Percentiles rank a stretch among this genome's conserved stretches.
These are phyloP conservation scores for Cyphomyrus plagiostoma DNA, from an alignment of 2,113 vertebrate genomes.

Conservation along the genomic window DNA sequence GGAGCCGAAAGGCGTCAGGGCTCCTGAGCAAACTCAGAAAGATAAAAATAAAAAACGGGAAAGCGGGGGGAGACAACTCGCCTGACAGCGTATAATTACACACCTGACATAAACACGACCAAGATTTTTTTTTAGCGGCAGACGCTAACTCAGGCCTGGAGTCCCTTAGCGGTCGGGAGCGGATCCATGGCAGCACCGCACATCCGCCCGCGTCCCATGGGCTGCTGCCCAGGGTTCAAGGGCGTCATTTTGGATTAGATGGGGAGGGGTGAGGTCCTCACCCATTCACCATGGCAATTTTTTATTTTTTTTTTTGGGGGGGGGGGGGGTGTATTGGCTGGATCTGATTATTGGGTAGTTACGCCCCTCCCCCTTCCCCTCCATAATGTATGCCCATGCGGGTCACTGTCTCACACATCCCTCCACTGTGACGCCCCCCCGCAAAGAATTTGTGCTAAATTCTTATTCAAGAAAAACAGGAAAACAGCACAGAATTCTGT, in stretches of 20 bases:
- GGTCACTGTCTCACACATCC: background rate
- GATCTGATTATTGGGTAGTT: background rate
- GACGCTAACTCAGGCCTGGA: background rate
- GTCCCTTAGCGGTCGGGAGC: background rate
- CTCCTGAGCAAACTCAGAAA: background rate
- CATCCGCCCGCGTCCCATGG: background rate
- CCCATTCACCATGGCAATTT: background rate
- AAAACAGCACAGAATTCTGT: background rate
- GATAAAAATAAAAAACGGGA: background rate
- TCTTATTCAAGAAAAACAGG: background rate
- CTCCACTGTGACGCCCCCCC: background rate
- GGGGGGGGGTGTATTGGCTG: background rate
- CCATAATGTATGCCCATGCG: background rate
- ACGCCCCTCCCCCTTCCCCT: background rate
- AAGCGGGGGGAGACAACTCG: background rate
- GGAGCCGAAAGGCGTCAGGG: background rate
- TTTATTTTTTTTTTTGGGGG: too few relatives aligned
- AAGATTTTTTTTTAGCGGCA: background rate
- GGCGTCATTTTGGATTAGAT: too few relatives aligned
- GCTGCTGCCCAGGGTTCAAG: background rate
- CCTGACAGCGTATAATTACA: conserved; percentile 10
- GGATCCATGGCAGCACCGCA: background rate
- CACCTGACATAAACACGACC: background rate
- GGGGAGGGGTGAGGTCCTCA: too few relatives aligned
- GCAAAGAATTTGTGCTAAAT: background rate